A percentile compares a stretch with the other conserved stretches of the same genome.
phyloP scores from a whole-genome alignment of 1,140 invertebrate species.

The Propsilocerus akamusi region DNA sequence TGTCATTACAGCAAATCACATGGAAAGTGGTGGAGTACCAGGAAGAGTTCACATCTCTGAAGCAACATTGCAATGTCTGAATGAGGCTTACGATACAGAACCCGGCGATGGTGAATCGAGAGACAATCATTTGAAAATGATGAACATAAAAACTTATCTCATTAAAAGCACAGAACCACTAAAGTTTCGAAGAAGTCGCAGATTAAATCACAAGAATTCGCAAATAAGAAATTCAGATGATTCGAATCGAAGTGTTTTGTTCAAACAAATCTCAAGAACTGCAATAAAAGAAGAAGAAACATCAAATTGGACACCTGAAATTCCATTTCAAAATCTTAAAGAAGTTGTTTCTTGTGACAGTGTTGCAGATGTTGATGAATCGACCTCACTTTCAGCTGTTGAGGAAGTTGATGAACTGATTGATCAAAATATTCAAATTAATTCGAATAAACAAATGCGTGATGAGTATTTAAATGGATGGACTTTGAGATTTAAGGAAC shows the following conservation, averaged over 20 bases:
- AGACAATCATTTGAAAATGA: slow-evolving; percentile 69
- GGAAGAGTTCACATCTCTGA: slow-evolving; percentile 85
- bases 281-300: slow-evolving; percentile 51
- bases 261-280: slow-evolving; percentile 17
- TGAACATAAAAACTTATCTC: slow-evolving; percentile 82
- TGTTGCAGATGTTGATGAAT: not conserved
- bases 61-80: slow-evolving; percentile 64
- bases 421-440: slow-evolving; percentile 78
- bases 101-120: slow-evolving; percentile 70
- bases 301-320: slow-evolving; percentile 76
- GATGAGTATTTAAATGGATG: slow-evolving; percentile 71
- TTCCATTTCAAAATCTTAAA: slow-evolving; percentile 76
- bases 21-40: slow-evolving; percentile 88
- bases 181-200: slow-evolving; percentile 21
- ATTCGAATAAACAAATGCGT: slow-evolving; percentile 80
- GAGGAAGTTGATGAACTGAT: slow-evolving; percentile 57
- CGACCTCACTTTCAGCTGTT: not conserved
- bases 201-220: not conserved
- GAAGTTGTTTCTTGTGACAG: not conserved
- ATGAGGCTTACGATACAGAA: slow-evolving; percentile 82
- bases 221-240: not conserved
- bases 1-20: slow-evolving; percentile 89
- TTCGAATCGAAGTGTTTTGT: not conserved
- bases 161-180: slow-evolving; percentile 68
- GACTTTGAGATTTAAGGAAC: slow-evolving; percentile 68